Evolutionary conservation across 1,140 invertebrate species (phyloP).

Genomic region (Trichonephila clavipes): DNA sequence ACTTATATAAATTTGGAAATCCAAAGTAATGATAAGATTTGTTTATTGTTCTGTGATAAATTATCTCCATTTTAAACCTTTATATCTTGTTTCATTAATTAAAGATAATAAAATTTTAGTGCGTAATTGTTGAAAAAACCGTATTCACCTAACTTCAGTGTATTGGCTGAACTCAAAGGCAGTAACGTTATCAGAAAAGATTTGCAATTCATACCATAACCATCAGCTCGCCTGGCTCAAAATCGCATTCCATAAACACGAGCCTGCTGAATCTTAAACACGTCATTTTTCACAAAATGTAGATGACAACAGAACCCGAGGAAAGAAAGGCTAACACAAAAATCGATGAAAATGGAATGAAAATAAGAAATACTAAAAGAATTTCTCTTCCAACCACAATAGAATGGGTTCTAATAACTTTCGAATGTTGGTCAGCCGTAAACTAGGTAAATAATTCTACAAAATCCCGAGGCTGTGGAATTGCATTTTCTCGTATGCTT

Average conservation of each 20-base stretch:
- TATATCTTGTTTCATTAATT: no score
- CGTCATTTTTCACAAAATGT: background rate
- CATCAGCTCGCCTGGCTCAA: background rate
- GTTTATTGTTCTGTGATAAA: no score
- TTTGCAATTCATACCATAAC: background rate
- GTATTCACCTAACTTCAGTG: background rate
- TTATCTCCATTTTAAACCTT: no score
- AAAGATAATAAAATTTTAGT: no score
- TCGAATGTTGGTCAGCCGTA: background rate
- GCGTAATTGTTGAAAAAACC: no score
- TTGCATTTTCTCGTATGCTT: background rate
- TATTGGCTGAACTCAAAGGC: background rate
- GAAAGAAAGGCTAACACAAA: background rate
- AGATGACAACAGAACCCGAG: background rate
- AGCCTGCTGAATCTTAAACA: slow-evolving; percentile 11
- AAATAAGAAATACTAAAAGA: background rate
- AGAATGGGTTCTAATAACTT: background rate
- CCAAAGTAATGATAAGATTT: no score
- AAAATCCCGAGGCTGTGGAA: background rate
- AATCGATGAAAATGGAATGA: background rate
- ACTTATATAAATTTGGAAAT: no score
- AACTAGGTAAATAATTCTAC: slow-evolving; percentile 11
- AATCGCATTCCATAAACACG: background rate
- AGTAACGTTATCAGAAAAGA: background rate
- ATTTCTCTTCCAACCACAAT: background rate